phyloP scores from a whole-genome alignment of 2,113 vertebrate genomes.

The Progne subis region DNA sequence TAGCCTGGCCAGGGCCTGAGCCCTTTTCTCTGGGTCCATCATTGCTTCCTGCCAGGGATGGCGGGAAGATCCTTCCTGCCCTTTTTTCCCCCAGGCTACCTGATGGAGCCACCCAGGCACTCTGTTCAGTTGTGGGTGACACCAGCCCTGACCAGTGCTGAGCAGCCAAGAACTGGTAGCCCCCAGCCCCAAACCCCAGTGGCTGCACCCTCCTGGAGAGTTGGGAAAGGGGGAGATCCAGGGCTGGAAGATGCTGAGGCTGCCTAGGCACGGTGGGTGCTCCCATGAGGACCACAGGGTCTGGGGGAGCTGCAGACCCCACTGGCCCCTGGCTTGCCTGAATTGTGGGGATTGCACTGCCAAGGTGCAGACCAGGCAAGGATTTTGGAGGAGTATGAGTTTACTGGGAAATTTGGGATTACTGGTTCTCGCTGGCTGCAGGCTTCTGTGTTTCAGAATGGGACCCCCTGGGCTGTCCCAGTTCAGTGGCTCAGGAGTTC shows the following conservation, averaged over 20 bases:
- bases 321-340: background rate
- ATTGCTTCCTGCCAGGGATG: background rate
- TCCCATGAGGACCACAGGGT: background rate
- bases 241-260: background rate
- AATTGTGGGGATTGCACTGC: background rate
- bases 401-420: background rate
- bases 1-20: background rate
- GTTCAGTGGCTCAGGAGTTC: too few species aligned
- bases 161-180: background rate
- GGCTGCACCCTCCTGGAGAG: background rate
- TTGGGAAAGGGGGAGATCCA: background rate
- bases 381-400: background rate
- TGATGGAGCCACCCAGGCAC: background rate
- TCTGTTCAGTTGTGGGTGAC: background rate
- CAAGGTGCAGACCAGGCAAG: fast-evolving
- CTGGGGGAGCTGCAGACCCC: background rate
- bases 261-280: fast-evolving
- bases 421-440: background rate
- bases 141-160: background rate
- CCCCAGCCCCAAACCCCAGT: background rate
- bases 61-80: background rate
- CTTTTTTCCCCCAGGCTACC: background rate
- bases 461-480: background rate
- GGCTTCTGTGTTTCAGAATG: background rate
- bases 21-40: background rate